Base-by-base conservation (phyloP, 2,797 vertebrate species). In the Gadopsis bispinosus region DNA sequence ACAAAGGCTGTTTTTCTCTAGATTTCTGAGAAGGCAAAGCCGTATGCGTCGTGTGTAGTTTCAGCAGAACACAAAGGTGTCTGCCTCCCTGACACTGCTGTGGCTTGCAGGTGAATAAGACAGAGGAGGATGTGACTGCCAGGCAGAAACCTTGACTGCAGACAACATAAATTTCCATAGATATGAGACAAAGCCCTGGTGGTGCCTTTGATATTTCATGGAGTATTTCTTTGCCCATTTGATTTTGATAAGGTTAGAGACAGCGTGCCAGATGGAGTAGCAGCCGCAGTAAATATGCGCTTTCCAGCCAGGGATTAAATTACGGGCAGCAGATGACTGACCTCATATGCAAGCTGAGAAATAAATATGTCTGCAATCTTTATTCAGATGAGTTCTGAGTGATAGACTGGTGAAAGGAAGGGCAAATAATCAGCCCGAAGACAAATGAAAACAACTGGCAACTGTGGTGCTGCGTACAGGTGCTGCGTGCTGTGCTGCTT, bases 211-310 rank as follows among this genome's bases (percentile, higher is more conserved):
- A 89, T 88, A 88, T 91, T 89, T 91, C 81, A 89, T 69, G 62
- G 59, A 77, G 69, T 76, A 66, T 89, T 86, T 88, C 83, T 76
- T 73, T 81, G 70, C 62, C 82, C 63, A 82, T 92, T 88, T 87
- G 88, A 86, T 89, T 89, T 63, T 85, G 79, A 90, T 91, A 89
- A 91, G 82, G 91, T 92, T 91, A 87, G 75, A 81, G 80, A 83
- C 81, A 39, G 69, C 50, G 75, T 66, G 73, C 63, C 81, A 85
- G 89, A 90, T 83, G 87, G 83, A 75, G 77, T 4, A 67, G 67
- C 76, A 73, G 55, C 68, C 51, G 60, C 77, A 73, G 81, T 88
- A 86, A 90, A 89, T 84, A 77, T 33, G 78, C 61, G 22, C 84
- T 79, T 81, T 83, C 56, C 33, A 61, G 72, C 81, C 77, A 69